Percentiles rank a stretch among this genome's conserved stretches.
Conservation (phyloP, 2,113 vertebrate species). For the Diadophis punctatus region DNA sequence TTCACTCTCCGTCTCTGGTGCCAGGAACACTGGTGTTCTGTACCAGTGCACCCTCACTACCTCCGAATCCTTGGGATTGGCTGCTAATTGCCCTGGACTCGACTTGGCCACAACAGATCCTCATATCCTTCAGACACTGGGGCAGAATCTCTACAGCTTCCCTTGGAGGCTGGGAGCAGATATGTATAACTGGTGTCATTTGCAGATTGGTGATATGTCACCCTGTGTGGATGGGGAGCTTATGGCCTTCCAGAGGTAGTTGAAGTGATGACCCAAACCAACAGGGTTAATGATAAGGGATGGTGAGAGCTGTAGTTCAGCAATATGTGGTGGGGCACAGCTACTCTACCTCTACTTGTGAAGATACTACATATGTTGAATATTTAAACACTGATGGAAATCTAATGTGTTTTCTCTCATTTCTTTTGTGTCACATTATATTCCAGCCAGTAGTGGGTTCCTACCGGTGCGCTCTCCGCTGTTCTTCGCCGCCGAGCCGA, state of each 20-base stretch:
- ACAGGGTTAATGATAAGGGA: background rate
- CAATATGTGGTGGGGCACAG: background rate
- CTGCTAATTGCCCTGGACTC: no score
- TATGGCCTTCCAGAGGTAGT: background rate
- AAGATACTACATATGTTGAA: background rate
- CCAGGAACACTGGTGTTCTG: no score
- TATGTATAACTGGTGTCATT: background rate
- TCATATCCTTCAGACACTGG: background rate
- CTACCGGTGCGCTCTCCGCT: no score
- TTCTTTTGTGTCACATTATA: slow-evolving; percentile 13
- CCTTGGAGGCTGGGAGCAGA: background rate
- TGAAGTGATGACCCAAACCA: background rate
- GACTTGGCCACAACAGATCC: no score
- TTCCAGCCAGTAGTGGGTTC: no score
- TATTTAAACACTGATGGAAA: background rate
- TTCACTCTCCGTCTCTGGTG: no score
- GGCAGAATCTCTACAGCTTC: background rate
- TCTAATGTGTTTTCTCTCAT: background rate
- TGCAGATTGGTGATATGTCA: background rate
- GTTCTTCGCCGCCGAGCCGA: no score
- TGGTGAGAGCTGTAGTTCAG: background rate
- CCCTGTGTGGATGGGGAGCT: background rate
- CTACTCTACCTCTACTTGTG: background rate
- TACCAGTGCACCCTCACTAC: no score
- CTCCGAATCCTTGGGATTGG: no score